Evolutionary conservation across 2,113 vertebrate species (phyloP), one percentile per base, ranked within the genome.

Genomic region (Furnarius figulus): DNA sequence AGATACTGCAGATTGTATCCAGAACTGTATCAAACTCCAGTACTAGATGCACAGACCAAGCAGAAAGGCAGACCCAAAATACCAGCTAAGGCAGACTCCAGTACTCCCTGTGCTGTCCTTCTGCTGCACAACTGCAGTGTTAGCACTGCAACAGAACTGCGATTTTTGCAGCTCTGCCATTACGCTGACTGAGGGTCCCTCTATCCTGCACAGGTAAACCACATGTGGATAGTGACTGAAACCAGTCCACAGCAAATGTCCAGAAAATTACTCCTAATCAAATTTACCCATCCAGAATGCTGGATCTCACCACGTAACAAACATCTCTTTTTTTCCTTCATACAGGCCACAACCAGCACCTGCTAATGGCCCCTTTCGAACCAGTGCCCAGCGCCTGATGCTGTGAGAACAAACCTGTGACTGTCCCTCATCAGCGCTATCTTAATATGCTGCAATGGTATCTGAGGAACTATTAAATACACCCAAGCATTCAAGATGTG

Each of bases 351-450:
- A 46, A 66, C 5, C 46, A 77, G n/a, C 25, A 76, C 30, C 17
- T 63, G 46, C 44, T 42, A 59, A 67, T 4, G 7, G 28, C 20
- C 11, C 23, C 25, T 79, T 80, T 49, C 71, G 87, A 76, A 68
- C 14, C 37, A 67, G 16, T 4, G 20, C 31, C 28, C 55, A 14
- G 28, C 0, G 0, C 19, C 27, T 68, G 75, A 61, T 21, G 44
- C 56, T 53, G 23, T 2, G 0, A 55, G 27, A 59, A n/a, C 6
- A 23, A 11, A 61, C 58, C 50, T 85, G 40, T 16, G 46, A 56
- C 35, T 5, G 6, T 2, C 23, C 53, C n/a, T 42, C 19, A 66
- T 27, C 46, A 35, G 19, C 2, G 11, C 33, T 52, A 42, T 24
- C 56, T 66, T 33, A 61, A 52, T 3, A 65, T 9, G 20, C 59